phyloP scores from a whole-genome alignment of 2,797 vertebrate species.

The Adelosebastes latens region DNA sequence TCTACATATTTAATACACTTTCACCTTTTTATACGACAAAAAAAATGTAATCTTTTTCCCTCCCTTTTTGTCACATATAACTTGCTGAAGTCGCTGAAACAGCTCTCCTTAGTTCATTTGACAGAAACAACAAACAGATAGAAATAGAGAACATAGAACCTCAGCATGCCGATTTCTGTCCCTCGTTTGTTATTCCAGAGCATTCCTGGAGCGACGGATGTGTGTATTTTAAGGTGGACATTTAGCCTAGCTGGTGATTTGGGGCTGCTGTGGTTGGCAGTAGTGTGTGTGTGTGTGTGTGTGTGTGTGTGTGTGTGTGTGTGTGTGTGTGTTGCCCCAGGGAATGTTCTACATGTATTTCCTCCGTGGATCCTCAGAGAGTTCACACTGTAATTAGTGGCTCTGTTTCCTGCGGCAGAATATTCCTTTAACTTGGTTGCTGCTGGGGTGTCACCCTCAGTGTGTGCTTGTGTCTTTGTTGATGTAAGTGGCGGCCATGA shows the following conservation, averaged over 20 bases:
- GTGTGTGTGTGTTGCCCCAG: constrained; percentile 57
- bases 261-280: constrained; percentile 70
- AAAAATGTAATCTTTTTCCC: neutral
- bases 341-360: constrained; percentile 70
- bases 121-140: constrained; percentile 61
- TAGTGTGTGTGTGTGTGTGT: constrained; percentile 53
- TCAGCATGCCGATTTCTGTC: constrained; percentile 48
- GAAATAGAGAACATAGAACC: constrained; percentile 69
- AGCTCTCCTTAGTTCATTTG: neutral
- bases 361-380: constrained; percentile 67
- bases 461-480: constrained; percentile 38
- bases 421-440: constrained; percentile 54
- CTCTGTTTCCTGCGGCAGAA: constrained; percentile 56
- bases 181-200: constrained; percentile 64
- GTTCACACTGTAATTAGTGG: constrained; percentile 76
- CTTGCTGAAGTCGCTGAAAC: constrained; percentile 18
- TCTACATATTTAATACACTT: neutral
- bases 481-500: neutral
- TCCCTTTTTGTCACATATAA: neutral
- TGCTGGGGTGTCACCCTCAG: constrained; percentile 56
- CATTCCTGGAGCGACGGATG: constrained; percentile 71
- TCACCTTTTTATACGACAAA: neutral
- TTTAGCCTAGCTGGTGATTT: constrained; percentile 79
- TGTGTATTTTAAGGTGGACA: constrained; percentile 80
- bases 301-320: constrained; percentile 55